Evolutionary conservation across 2,888 invertebrate species (phyloP), one percentile per base, ranked within the genome.

Genomic region (Mesorhabditis sp.): DNA sequence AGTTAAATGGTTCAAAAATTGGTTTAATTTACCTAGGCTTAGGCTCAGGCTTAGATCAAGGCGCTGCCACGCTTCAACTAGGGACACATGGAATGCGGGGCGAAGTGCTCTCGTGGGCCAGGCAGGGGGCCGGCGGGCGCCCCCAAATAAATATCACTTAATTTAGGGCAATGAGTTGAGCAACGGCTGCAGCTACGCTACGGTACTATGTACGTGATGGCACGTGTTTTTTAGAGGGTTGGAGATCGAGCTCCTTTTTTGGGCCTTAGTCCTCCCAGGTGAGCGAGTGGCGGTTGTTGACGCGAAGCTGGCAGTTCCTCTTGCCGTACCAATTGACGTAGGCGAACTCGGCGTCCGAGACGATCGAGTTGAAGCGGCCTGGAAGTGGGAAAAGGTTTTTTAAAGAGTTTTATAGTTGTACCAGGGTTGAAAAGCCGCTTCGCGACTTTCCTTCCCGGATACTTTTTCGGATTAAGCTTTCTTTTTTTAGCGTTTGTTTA

Each of bases 261-360:
- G 13, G 58, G 42, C 28, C 62, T 80, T 80, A 83, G 73, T 83
- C 83, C 75, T 83, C 83, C 83, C 83, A 83, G 69, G 83, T 83
- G 70, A 83, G 76, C 50, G 80, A 80, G 76, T 83, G 83, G 65
- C 83, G 75, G 73, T 80, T 78, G 71, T 79, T 79, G 72, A 80
- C 78, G 70, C 81, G 76, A 65, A 83, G 76, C 72, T 83, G 83
- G 72, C 83, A 83, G 74, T 83, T 83, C 68, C 84, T 74, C 76
- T 84, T 84, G 63, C 84, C 83, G 78, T 83, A 83, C 77, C 79
- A 77, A 71, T 79, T 77, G 71, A 80, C 78, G 73, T 78, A 80
- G 67, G 84, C 84, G 77, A 84, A 84, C 72, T 84, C 84, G 70
- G 76, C 79, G 73, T 81, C 82, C 28, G 84, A 84, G 58, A 84